A percentile compares a stretch with the other conserved stretches of the same genome.
These are phyloP conservation scores for Altica lythri DNA, from an alignment of 2,888 invertebrate genomes.

Conservation along the genomic window DNA sequence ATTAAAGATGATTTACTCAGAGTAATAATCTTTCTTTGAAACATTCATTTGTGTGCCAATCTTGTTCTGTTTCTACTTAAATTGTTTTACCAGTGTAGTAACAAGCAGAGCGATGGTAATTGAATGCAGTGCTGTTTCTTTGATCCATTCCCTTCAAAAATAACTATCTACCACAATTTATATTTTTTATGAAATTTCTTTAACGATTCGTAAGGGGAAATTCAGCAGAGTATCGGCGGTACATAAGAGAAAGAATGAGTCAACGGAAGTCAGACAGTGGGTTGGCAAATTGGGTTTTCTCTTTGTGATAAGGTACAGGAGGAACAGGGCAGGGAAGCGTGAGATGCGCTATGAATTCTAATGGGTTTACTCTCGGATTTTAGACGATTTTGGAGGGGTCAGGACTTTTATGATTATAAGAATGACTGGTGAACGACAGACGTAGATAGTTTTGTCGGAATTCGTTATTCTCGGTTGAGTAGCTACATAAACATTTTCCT, in stretches of 20 bases:
- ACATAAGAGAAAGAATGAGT: constrained; percentile 31
- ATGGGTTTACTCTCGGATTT: constrained; percentile 26
- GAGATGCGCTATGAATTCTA: constrained; percentile 45
- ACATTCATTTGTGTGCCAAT: too few relatives aligned
- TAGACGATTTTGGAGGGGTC: constrained; percentile 7
- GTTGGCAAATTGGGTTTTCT: constrained; percentile 48
- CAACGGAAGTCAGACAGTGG: constrained; percentile 43
- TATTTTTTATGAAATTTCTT: constrained; percentile 3
- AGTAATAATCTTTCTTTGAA: too few relatives aligned
- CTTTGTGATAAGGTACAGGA: constrained; percentile 41
- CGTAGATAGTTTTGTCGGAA: too few relatives aligned
- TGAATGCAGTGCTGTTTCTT: too few relatives aligned
- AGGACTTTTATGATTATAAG: neutral
- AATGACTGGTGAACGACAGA: too few relatives aligned
- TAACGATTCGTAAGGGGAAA: neutral
- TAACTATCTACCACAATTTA: neutral
- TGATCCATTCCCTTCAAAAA: too few relatives aligned
- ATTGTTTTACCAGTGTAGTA: too few relatives aligned
- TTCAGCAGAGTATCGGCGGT: neutral
- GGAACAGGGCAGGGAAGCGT: constrained; percentile 33
- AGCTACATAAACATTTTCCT: too few relatives aligned
- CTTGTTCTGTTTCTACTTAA: too few relatives aligned
- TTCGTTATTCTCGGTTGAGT: too few relatives aligned
- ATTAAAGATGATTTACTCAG: too few relatives aligned
- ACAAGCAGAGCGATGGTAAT: too few relatives aligned